Evolutionary conservation across 2,113 vertebrate species (phyloP), one percentile per base, ranked within the genome.

Genomic region (Apeltes quadracus): DNA sequence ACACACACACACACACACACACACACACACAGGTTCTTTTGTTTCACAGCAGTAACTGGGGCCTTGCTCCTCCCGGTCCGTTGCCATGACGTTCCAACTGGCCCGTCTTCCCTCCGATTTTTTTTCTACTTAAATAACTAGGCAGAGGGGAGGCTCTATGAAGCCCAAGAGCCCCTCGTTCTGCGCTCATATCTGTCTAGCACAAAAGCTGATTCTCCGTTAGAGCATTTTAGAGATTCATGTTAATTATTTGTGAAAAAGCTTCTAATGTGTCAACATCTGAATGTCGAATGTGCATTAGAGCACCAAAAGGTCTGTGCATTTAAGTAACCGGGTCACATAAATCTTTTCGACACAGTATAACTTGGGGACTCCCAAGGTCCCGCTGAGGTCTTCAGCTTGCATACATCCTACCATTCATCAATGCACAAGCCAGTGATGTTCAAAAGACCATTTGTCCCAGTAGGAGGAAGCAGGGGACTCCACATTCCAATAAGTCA

Each of bases 21-120:
- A 64, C 36, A 63, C 16, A 44, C 16, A 90, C 88, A 90, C 81
- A 88, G 79, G 75, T 84, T 76, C 79, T 88, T 87, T 89, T 91
- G 87, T 88, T 81, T 83, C 66, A 61, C 75, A 55, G 65, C 66
- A 51, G 76, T 27, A 73, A 72, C 38, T 20, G 25, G 36, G 50
- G 69, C 61, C 69, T 41, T 51, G 44, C 76, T 75, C 67, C 79
- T 77, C 71, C 73, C 56, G 29, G 50, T 75, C 54, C 34, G 77
- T 80, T 82, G 68, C 79, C 50, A n/a, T 87, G 81, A 89, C 63
- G 51, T 79, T 61, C 69, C 51, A 61, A 66, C 74, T 59, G 66
- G 53, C 51, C 38, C 13, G 15, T 85, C 73, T 75, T 71, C 67
- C 76, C 83, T 78, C 64, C 39, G 27, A n/a, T n/a, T 66, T 70